Evolutionary conservation across 2,888 invertebrate genomes (phyloP).

Genomic region (Plagiodera versicolora): DNA sequence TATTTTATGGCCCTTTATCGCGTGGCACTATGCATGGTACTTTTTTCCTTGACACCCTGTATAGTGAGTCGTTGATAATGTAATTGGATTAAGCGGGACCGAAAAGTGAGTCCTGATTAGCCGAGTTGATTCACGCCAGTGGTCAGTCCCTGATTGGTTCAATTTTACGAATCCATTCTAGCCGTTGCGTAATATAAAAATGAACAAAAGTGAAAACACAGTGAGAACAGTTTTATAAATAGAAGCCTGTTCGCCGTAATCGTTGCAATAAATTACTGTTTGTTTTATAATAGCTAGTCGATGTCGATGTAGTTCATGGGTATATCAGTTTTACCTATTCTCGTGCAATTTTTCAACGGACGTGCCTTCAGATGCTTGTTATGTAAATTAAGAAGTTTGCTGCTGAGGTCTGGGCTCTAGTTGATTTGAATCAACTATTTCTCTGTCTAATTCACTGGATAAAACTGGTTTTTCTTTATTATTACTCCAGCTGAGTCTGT

Average conservation of each 20-base stretch:
- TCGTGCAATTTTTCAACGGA: background rate
- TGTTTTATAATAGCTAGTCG: background rate
- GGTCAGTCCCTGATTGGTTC: background rate
- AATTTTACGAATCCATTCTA: background rate
- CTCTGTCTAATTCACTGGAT: no score
- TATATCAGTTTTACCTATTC: background rate
- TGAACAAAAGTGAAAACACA: slow-evolving; percentile 13
- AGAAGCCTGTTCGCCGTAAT: slow-evolving; percentile 13
- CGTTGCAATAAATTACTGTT: slow-evolving; percentile 2
- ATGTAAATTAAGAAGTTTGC: no score
- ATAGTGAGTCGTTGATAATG: no score
- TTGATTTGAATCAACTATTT: no score
- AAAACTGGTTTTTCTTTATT: no score
- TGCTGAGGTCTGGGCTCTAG: no score
- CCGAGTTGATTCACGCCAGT: background rate
- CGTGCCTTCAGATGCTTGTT: no score
- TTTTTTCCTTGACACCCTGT: no score
- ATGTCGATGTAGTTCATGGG: background rate
- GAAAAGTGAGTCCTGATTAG: background rate
- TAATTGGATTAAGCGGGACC: no score
- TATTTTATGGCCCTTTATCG: no score
- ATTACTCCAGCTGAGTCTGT: no score
- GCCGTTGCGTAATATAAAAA: slow-evolving; percentile 2
- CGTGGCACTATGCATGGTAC: no score
- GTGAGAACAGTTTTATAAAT: slow-evolving; percentile 13